Evolutionary conservation across 2,113 vertebrate species (phyloP).

Genomic region (Suncus etruscus): DNA sequence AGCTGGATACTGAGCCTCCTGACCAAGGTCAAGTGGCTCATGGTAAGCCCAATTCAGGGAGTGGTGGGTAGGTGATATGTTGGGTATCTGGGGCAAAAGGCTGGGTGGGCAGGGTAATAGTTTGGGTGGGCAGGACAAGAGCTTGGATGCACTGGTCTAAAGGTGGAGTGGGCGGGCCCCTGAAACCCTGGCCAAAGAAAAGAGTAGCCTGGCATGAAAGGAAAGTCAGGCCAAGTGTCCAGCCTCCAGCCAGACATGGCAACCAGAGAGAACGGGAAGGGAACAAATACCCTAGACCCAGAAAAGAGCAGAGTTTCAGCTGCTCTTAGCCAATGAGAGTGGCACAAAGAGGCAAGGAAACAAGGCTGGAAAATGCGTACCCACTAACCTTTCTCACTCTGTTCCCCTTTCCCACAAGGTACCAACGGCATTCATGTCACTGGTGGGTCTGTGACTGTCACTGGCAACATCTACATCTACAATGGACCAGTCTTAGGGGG

Average conservation of each 20-base stretch:
- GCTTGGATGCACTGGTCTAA: no score
- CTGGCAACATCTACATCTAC: conserved; percentile 83
- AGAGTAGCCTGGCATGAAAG: no score
- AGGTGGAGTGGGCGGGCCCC: no score
- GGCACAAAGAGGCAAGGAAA: background rate
- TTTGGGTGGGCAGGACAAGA: background rate
- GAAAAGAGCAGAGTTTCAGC: background rate
- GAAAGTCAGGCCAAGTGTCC: background rate
- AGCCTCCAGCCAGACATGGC: background rate
- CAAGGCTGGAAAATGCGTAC: background rate
- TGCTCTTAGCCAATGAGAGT: background rate
- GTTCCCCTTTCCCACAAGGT: conserved; percentile 56
- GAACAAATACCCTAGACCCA: background rate
- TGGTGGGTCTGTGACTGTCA: conserved; percentile 77
- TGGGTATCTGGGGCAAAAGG: background rate
- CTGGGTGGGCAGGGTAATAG: background rate
- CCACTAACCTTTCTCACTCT: background rate
- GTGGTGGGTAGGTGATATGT: no score
- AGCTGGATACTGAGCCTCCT: conserved; percentile 64
- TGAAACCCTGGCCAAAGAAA: no score
- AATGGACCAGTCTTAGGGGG: conserved; percentile 75
- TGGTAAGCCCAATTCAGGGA: conserved; percentile 33
- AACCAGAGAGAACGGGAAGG: background rate
- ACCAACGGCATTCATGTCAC: conserved; percentile 80
- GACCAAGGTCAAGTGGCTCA: conserved; percentile 73